phyloP scores from a whole-genome alignment of 2,888 invertebrate species.

The Dilophus febrilis region DNA sequence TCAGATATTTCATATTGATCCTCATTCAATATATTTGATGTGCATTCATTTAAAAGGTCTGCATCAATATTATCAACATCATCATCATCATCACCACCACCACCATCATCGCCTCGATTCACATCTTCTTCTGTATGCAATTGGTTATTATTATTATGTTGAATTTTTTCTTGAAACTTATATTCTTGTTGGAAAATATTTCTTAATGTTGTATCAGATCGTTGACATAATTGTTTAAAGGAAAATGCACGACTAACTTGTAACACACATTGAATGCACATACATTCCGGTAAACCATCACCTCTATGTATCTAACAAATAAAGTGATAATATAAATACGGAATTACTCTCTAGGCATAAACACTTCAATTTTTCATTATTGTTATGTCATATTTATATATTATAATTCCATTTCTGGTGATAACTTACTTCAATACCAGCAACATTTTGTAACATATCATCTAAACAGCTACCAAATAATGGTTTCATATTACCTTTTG shows the following conservation, averaged over 20 bases:
- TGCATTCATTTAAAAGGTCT: too few relatives aligned
- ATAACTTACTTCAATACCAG: constrained; percentile 25
- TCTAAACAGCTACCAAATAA: constrained; percentile 33
- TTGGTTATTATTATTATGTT: too few relatives aligned
- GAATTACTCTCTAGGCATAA: too few relatives aligned
- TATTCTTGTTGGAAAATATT: constrained; percentile 20
- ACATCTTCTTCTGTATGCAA: too few relatives aligned
- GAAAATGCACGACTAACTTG: constrained; percentile 34
- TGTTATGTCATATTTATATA: not conserved
- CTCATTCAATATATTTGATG: too few relatives aligned
- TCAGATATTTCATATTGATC: too few relatives aligned
- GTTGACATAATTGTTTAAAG: constrained; percentile 33
- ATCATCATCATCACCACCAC: too few relatives aligned
- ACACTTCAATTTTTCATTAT: too few relatives aligned
- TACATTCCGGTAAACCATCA: constrained; percentile 32
- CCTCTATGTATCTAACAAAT: constrained; percentile 26
- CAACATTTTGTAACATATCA: constrained; percentile 32
- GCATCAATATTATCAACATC: too few relatives aligned
- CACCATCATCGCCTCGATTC: too few relatives aligned
- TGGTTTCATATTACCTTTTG: constrained; percentile 32
- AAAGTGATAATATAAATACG: constrained; percentile 3
- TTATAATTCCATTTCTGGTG: not conserved
- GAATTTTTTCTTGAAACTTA: too few relatives aligned
- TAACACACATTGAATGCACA: constrained; percentile 35
- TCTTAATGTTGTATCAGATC: constrained; percentile 28